These are phyloP conservation scores for Paradoxurus hermaphroditus DNA, from an alignment of 2,113 vertebrate genomes.

Conservation along the genomic window DNA sequence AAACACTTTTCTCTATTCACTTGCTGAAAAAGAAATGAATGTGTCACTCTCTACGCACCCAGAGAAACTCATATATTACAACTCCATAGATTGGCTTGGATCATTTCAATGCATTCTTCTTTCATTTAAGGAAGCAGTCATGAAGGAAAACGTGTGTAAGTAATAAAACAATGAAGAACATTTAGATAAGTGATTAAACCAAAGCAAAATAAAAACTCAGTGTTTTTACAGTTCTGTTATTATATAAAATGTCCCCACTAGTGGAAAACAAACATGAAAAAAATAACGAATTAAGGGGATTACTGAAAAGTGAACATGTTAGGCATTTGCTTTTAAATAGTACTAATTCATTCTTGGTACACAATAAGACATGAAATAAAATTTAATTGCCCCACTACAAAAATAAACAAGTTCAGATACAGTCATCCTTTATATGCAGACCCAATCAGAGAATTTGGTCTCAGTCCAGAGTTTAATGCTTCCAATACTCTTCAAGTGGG, in stretches of 20 bases:
- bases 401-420: not conserved
- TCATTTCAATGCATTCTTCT: not conserved
- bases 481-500: not conserved
- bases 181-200: not conserved
- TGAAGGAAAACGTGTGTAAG: not conserved
- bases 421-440: not conserved
- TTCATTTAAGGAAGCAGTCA: conserved; percentile 1
- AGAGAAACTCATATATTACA: not conserved
- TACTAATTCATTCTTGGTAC: not conserved
- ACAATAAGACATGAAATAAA: not conserved
- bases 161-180: conserved; percentile 37
- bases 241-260: not conserved
- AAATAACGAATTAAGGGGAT: not conserved
- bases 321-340: not conserved
- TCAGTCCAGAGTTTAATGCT: not conserved
- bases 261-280: not conserved
- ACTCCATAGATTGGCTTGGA: not conserved
- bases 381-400: not conserved
- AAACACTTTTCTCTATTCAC: not conserved
- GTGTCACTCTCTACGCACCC: not conserved
- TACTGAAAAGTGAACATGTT: not conserved
- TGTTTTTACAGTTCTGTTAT: not conserved
- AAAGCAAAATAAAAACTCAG: not conserved
- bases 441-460: not conserved
- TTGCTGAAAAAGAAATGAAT: not conserved